Base-by-base conservation (phyloP, 2,113 vertebrate species). In the Lophura nycthemera region DNA sequence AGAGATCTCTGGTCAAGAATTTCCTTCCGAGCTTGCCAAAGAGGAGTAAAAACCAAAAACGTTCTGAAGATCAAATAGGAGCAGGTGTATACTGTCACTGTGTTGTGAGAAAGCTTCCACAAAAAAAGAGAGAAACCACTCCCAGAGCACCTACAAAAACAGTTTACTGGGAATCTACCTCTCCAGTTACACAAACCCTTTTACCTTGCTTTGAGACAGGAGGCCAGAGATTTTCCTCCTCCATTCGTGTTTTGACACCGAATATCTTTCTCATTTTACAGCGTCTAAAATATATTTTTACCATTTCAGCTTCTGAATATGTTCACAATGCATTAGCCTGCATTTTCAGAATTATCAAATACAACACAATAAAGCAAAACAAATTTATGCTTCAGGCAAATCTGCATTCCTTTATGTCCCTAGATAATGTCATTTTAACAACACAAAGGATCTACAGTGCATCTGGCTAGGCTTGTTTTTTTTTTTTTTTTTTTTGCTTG, bases 211-310 rank as follows among this genome's bases (percentile, higher is more conserved):
- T 42, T 13, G 88, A 80, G 72, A 54, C 36, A 57, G 16, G 43
- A 78, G 36, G 29, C 34, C 30, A 38, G 60, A n/a, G 36, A 17
- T 66, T 88, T 95, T 86, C 59, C 60, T 79, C 48, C 69, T 94
- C 43, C 24, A 54, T 90, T 90, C 6, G 1, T 89, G 84, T 96
- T 94, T 96, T 89, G 93, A 63, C 70, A 92, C 57, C 43, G 95
- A 93, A 96, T 83, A 11, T 6, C 59, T 95, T 96, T 77, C 85
- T 94, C 64, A 3, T 40, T 88, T 95, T 95, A 48, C 67, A 89
- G 19, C 10, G 22, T 57, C 91, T 60, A 56, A 83, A 83, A 79
- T 21, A 8, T 6, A 79, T 3, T 29, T 89, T 69, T 78, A 22
- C 34, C 36, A 4, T 6, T 6, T 42, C 4, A 61, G 75, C 43